phyloP scores from a whole-genome alignment of 2,888 invertebrate genomes.

The Phalangium opilio region DNA sequence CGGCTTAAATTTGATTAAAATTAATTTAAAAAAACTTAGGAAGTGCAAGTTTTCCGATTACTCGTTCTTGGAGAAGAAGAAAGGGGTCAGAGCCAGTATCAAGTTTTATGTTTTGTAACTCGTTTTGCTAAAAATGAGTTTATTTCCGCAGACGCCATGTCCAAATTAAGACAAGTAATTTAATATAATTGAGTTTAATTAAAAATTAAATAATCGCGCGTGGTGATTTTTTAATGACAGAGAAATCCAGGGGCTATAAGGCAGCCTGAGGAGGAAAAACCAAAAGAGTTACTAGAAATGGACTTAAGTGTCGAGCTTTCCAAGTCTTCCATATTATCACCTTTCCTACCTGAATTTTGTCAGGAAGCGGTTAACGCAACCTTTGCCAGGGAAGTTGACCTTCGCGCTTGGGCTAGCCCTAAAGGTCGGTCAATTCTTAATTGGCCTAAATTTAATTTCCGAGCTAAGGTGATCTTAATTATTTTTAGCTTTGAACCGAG shows the following conservation, averaged over 20 bases:
- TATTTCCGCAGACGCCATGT: constrained; percentile 92
- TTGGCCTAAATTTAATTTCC: background rate
- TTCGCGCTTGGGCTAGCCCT: constrained; percentile 45
- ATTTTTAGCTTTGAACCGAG: constrained; percentile 26
- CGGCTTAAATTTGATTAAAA: too few species aligned
- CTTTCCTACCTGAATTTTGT: constrained; percentile 57
- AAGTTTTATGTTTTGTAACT: constrained; percentile 79
- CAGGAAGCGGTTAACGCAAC: constrained; percentile 53
- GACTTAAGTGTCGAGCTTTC: constrained; percentile 60
- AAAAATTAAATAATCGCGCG: background rate
- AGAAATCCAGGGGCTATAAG: constrained; percentile 73
- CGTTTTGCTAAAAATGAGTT: constrained; percentile 72
- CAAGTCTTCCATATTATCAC: constrained; percentile 49
- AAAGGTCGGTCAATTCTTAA: constrained; percentile 15
- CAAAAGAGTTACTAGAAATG: constrained; percentile 65
- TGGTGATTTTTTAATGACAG: constrained; percentile 23
- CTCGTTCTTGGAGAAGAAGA: constrained; percentile 83
- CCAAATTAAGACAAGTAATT: constrained; percentile 69
- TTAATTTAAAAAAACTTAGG: constrained; percentile 43
- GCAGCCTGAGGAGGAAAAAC: constrained; percentile 76
- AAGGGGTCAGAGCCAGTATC: constrained; percentile 69
- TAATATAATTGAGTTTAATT: background rate
- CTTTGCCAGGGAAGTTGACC: constrained; percentile 59
- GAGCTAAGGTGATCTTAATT: background rate
- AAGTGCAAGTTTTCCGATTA: constrained; percentile 78